These are phyloP conservation scores for Ctena decussata DNA, from an alignment of 2,888 invertebrate species.

Conservation along the genomic window DNA sequence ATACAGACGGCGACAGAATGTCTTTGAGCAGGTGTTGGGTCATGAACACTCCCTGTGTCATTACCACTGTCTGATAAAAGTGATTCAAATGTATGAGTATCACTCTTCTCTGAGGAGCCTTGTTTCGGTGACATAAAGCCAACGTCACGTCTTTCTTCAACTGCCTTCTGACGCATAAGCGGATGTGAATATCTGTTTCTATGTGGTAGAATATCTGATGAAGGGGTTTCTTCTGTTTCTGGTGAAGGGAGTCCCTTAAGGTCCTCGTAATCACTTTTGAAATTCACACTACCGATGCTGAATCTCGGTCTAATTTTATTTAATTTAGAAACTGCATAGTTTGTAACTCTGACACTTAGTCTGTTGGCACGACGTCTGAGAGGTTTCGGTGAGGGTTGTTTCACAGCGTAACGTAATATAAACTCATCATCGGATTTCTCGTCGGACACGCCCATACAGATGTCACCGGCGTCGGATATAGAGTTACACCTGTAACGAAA, in stretches of 20 bases:
- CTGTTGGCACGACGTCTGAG: slow-evolving; percentile 39
- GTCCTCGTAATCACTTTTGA: slow-evolving; percentile 46
- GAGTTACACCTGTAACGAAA: slow-evolving; percentile 72
- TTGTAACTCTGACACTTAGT: slow-evolving; percentile 53
- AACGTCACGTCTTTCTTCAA: slow-evolving; percentile 40
- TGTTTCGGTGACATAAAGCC: slow-evolving; percentile 6
- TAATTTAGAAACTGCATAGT: slow-evolving; percentile 58
- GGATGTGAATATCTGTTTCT: slow-evolving; percentile 51
- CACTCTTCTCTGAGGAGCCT: slow-evolving; percentile 55
- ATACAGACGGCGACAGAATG: neutral
- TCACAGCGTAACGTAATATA: neutral
- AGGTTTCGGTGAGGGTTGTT: neutral
- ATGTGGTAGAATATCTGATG: neutral
- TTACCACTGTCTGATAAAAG: slow-evolving; percentile 50
- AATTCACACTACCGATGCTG: slow-evolving; percentile 53
- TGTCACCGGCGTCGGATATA: slow-evolving; percentile 74
- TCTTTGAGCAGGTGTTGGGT: neutral
- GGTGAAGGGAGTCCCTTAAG: slow-evolving; percentile 32
- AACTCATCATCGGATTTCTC: slow-evolving; percentile 59
- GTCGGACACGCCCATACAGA: slow-evolving; percentile 64
- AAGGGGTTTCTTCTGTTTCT: slow-evolving; percentile 2
- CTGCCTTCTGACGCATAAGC: slow-evolving; percentile 50
- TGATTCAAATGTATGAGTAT: slow-evolving; percentile 54
- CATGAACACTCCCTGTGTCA: neutral
- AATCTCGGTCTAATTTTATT: slow-evolving; percentile 58